Evolutionary conservation across 2,113 vertebrate genomes (phyloP).

Genomic region (Gymnocephalus cernua): DNA sequence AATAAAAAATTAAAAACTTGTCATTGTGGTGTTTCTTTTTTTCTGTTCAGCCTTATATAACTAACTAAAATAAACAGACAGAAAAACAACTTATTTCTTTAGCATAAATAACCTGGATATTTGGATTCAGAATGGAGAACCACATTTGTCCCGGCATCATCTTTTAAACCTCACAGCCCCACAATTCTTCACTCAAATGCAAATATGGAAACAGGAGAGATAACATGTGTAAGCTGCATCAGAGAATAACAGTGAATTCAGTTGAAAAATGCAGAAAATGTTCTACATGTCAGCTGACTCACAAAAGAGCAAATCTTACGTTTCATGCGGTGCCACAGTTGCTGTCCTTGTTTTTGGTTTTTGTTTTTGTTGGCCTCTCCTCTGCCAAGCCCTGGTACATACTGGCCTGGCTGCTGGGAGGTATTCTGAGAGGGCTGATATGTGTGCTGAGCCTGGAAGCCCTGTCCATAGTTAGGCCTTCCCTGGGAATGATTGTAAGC

Average conservation of each 20-base stretch:
- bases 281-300: no score
- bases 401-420: conserved; percentile 72
- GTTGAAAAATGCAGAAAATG: neutral
- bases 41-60: neutral
- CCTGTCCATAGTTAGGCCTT: conserved; percentile 72
- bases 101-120: neutral
- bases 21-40: no score
- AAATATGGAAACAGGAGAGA: neutral
- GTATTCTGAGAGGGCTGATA: conserved; percentile 76
- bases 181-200: neutral
- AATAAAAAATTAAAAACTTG: neutral
- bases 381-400: conserved; percentile 69
- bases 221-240: neutral
- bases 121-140: neutral
- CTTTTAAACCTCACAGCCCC: no score
- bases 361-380: conserved; percentile 80
- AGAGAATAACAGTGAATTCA: neutral
- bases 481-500: conserved; percentile 79
- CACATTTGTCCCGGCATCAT: neutral
- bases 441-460: conserved; percentile 71
- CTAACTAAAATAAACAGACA: no score
- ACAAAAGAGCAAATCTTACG: conserved; percentile 68
- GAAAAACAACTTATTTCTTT: neutral
- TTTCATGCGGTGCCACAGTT: conserved; percentile 91
- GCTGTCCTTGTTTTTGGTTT: conserved; percentile 85